Evolutionary conservation across 2,113 vertebrate species (phyloP).

Genomic region (Psittacula cyanocephala): DNA sequence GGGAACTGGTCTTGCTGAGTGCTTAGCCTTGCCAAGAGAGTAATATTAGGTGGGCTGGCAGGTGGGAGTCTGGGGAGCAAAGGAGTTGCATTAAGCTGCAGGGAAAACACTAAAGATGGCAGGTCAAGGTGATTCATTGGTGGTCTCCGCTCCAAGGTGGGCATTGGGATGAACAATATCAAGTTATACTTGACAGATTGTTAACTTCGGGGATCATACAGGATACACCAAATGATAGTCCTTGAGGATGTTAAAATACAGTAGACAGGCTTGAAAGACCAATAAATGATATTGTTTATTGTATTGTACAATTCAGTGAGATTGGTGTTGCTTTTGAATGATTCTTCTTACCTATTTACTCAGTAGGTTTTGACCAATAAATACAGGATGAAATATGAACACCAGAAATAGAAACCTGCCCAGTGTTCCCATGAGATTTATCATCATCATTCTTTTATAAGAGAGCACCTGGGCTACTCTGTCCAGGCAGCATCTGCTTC

Average conservation of each 20-base stretch:
- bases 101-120: neutral
- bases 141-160: neutral
- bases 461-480: neutral
- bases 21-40: neutral
- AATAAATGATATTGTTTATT: neutral
- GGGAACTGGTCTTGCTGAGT: neutral
- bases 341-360: neutral
- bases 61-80: constrained; percentile 24
- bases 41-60: constrained; percentile 3
- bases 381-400: neutral
- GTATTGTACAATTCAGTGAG: neutral
- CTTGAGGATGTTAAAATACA: neutral
- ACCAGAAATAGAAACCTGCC: neutral
- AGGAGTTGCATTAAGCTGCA: neutral
- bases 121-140: neutral
- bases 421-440: neutral
- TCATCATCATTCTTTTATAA: neutral
- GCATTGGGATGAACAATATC: neutral
- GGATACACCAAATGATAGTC: neutral
- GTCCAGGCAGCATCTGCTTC: neutral
- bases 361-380: neutral
- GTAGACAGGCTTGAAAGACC: neutral
- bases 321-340: neutral
- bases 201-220: neutral
- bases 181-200: neutral